phyloP scores from a whole-genome alignment of 2,797 vertebrate species.

The Neopelma chrysocephalum region DNA sequence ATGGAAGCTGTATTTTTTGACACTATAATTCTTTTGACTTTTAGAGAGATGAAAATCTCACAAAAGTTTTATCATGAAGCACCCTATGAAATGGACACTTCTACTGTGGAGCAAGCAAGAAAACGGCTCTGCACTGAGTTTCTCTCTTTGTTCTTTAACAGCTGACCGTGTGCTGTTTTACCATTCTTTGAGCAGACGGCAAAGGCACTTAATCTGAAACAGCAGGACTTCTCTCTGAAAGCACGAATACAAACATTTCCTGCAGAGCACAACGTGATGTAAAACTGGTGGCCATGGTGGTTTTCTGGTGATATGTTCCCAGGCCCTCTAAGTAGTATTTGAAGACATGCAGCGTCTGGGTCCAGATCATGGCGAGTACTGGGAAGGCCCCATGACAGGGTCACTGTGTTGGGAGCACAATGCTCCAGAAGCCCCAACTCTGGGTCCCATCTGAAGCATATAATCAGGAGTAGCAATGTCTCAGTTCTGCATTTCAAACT shows the following conservation, averaged over 20 bases:
- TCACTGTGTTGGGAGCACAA: accelerated
- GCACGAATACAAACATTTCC: background rate
- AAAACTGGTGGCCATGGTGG: background rate
- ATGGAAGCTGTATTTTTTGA: background rate
- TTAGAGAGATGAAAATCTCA: background rate
- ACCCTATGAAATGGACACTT: background rate
- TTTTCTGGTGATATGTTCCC: background rate
- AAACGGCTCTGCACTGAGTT: background rate
- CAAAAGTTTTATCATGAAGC: background rate
- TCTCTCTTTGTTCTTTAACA: background rate
- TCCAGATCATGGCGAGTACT: accelerated
- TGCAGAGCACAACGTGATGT: background rate
- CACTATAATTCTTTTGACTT: background rate
- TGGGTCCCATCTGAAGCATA: background rate
- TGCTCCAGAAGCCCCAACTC: background rate
- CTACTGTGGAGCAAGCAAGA: background rate
- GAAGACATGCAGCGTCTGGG: background rate
- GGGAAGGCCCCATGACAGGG: accelerated
- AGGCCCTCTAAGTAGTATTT: background rate
- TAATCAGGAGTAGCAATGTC: accelerated
- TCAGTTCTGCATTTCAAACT: background rate
- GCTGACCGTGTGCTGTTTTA: background rate
- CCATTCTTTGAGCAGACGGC: background rate
- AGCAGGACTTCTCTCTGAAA: background rate
- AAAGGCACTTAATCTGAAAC: background rate